phyloP scores from a whole-genome alignment of 2,797 vertebrate species.

The Platyrinchus mystaceus region DNA sequence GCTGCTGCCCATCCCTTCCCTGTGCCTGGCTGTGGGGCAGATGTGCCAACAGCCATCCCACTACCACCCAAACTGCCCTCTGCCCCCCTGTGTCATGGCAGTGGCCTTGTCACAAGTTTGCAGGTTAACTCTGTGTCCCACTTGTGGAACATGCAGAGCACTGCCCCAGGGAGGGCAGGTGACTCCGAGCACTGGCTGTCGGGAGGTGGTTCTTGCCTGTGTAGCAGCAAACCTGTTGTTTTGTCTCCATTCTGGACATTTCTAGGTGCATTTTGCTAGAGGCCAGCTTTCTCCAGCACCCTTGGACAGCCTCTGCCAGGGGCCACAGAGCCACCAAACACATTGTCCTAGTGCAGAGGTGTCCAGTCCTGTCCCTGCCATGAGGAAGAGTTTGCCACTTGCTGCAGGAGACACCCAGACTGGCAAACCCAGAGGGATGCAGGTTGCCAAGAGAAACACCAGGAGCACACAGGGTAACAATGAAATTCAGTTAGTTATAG shows the following conservation, averaged over 20 bases:
- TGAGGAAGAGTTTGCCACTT: fast-evolving
- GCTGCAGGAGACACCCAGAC: not conserved
- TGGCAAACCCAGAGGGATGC: fast-evolving
- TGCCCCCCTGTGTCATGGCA: fast-evolving
- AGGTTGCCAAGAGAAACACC: not conserved
- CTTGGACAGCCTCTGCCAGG: not conserved
- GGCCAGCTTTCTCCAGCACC: not conserved
- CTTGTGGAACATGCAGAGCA: fast-evolving
- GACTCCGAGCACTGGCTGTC: not conserved
- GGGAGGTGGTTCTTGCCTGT: not conserved
- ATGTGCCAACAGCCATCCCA: fast-evolving
- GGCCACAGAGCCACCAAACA: fast-evolving
- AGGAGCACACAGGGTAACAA: conserved; percentile 52
- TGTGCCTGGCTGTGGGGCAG: fast-evolving
- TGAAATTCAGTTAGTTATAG: conserved; percentile 72
- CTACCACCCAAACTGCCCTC: not conserved
- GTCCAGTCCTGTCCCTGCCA: not conserved
- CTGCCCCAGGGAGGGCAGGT: not conserved
- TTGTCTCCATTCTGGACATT: not conserved
- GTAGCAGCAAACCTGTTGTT: not conserved
- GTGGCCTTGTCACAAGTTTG: fast-evolving
- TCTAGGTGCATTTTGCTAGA: not conserved
- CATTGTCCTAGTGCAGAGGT: not conserved
- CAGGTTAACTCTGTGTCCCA: not conserved
- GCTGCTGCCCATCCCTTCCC: not conserved